These are phyloP conservation scores for Chorisops tibialis DNA, from an alignment of 2,888 invertebrate species.

Conservation along the genomic window DNA sequence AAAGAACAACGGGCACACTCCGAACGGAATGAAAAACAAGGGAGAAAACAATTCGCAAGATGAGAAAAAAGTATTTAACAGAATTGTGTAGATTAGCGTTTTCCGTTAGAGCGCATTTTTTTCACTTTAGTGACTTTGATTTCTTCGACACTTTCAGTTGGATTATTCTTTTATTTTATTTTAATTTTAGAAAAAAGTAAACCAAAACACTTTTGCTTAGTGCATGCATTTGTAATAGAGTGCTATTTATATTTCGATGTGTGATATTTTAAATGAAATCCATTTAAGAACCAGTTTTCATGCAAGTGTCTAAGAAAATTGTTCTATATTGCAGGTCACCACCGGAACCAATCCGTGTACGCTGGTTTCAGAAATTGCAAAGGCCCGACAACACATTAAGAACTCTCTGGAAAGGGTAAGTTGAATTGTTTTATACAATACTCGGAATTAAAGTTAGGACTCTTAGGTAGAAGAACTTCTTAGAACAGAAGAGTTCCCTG, in stretches of 20 bases:
- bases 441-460: too few relatives aligned
- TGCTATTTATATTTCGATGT: background rate
- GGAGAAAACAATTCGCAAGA: conserved; percentile 7
- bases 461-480: too few relatives aligned
- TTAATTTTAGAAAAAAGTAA: background rate
- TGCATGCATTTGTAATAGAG: background rate
- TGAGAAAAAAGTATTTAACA: conserved; percentile 20
- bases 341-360: conserved; percentile 53
- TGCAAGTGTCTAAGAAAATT: background rate
- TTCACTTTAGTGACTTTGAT: background rate
- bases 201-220: background rate
- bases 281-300: background rate
- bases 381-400: conserved; percentile 81
- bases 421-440: conserved; percentile 42
- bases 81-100: background rate
- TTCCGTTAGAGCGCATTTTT: background rate
- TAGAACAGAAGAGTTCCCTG: too few relatives aligned
- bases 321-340: conserved; percentile 26
- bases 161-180: background rate
- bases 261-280: background rate
- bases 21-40: background rate
- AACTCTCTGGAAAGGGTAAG: conserved; percentile 69
- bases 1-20: background rate
- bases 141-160: background rate
- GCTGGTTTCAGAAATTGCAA: conserved; percentile 80